A percentile compares a stretch with the other conserved stretches of the same genome.
Evolutionary conservation across 1,140 invertebrate genomes (phyloP).

Genomic region (silkworm (Bombyx mori)): DNA sequence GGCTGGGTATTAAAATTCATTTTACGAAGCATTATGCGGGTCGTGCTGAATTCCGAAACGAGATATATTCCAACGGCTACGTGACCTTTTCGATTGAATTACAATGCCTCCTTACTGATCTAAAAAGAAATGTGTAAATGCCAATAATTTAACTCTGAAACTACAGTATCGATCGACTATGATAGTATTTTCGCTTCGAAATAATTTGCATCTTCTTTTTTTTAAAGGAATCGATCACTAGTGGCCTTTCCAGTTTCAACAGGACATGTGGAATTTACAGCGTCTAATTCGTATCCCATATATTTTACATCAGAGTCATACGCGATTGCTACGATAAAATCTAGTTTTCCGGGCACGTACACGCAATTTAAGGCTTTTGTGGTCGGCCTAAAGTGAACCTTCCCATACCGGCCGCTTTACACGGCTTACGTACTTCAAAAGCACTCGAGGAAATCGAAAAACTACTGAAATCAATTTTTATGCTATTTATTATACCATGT

Average conservation of each 20-base stretch:
- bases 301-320: too few relatives aligned
- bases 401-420: neutral
- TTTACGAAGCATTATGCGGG: constrained; percentile 4
- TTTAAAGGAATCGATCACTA: too few relatives aligned
- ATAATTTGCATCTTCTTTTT: too few relatives aligned
- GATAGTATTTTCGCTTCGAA: too few relatives aligned
- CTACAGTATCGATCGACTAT: neutral
- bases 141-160: neutral
- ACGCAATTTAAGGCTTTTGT: constrained; percentile 7
- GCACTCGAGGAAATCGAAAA: too few relatives aligned
- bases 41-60: constrained; percentile 6
- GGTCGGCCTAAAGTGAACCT: constrained; percentile 6
- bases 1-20: constrained; percentile 8
- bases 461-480: too few relatives aligned
- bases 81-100: constrained; percentile 7
- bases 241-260: too few relatives aligned
- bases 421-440: too few relatives aligned
- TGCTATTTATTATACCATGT: too few relatives aligned
- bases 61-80: constrained; percentile 1
- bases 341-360: constrained; percentile 9
- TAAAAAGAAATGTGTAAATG: neutral
- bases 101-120: constrained; percentile 3
- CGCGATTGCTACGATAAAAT: constrained; percentile 2
- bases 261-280: too few relatives aligned
- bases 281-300: too few relatives aligned